phyloP scores from a whole-genome alignment of 2,888 invertebrate species.

The Polymixis flavicincta region DNA sequence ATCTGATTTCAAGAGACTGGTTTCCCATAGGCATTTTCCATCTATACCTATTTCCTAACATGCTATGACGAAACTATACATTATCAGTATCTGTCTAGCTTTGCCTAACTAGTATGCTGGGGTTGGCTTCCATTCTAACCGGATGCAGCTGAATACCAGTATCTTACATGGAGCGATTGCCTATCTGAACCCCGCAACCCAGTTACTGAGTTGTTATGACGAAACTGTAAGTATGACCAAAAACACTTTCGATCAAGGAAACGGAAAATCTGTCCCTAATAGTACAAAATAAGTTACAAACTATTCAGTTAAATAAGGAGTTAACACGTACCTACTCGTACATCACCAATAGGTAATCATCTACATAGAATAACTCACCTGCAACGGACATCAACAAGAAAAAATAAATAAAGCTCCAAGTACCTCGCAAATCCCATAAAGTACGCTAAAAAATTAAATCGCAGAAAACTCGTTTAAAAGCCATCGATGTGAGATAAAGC shows the following conservation, averaged over 20 bases:
- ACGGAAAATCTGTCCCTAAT: no score
- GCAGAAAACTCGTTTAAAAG: conserved; percentile 45
- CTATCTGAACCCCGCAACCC: no score
- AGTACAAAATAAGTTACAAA: no score
- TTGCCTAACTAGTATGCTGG: no score
- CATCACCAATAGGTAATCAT: not conserved
- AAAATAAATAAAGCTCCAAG: not conserved
- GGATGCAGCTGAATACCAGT: no score
- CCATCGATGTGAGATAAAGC: conserved; percentile 58
- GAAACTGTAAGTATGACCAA: not conserved
- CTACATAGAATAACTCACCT: no score
- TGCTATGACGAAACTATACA: not conserved
- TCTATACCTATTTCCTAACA: no score
- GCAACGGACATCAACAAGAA: not conserved
- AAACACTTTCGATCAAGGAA: not conserved
- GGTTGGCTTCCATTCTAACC: no score
- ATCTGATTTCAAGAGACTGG: not conserved
- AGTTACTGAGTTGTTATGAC: no score
- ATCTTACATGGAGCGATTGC: no score
- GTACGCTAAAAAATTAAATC: conserved; percentile 20
- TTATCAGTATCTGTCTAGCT: no score
- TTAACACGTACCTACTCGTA: no score
- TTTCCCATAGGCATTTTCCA: not conserved
- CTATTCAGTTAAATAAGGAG: not conserved
- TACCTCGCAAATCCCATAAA: conserved; percentile 7